These are phyloP conservation scores for Synergus laeviventris DNA, from an alignment of 2,888 invertebrate species.

Conservation along the genomic window DNA sequence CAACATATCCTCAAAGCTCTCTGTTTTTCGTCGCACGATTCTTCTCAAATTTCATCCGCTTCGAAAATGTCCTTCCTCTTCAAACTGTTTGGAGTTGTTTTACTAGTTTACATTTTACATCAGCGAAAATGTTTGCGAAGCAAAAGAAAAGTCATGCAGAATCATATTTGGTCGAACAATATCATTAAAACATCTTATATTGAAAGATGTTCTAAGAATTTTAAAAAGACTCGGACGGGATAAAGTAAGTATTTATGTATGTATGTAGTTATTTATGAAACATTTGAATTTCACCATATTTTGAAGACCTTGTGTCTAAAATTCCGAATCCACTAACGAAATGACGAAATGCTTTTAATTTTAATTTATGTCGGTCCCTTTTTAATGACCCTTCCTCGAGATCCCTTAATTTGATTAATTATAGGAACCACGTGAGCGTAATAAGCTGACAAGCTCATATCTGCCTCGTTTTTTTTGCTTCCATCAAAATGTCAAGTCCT, in stretches of 20 bases:
- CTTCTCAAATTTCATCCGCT: conserved; percentile 51
- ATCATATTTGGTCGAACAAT: too few species aligned
- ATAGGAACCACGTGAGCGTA: conserved; percentile 7
- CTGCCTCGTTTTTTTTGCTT: conserved; percentile 19
- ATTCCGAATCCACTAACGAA: too few species aligned
- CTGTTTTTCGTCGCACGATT: conserved; percentile 55
- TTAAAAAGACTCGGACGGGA: too few species aligned
- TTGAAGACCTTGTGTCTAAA: too few species aligned
- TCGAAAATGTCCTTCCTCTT: background rate
- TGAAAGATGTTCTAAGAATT: too few species aligned
- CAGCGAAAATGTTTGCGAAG: background rate
- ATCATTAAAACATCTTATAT: too few species aligned
- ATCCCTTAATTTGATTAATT: conserved; percentile 24
- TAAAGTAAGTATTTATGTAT: too few species aligned
- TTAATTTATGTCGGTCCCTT: conserved; percentile 17
- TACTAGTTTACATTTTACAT: background rate
- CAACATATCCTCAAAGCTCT: conserved; percentile 19
- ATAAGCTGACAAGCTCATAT: conserved; percentile 20
- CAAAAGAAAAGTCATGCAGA: background rate
- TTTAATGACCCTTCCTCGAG: background rate
- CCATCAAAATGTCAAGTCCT: conserved; percentile 29
- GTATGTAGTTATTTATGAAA: too few species aligned
- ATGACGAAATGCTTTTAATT: background rate
- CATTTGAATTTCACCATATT: too few species aligned
- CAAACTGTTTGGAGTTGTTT: conserved; percentile 9